A percentile compares a stretch with the other conserved stretches of the same genome.
Evolutionary conservation across 2,797 vertebrate species (phyloP).

Genomic region (Phataginus tetradactyla): DNA sequence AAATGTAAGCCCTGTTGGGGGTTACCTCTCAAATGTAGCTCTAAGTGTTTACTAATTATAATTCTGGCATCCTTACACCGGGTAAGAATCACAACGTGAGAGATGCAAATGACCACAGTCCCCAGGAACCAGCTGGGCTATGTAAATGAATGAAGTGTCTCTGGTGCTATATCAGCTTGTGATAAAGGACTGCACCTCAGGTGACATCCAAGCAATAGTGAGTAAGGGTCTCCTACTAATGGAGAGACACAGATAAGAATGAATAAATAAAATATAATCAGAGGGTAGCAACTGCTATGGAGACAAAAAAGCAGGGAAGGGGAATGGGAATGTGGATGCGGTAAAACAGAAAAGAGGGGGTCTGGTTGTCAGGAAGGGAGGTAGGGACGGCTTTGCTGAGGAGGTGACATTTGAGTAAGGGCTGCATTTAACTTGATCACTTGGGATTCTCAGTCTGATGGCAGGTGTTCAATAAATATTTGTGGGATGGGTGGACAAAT

Average conservation of each 20-base stretch:
- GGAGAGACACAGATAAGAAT: neutral
- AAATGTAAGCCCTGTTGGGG: conserved; percentile 59
- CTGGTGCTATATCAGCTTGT: neutral
- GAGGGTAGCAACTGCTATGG: neutral
- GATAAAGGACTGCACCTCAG: too few species aligned
- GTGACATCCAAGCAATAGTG: neutral
- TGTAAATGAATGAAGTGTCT: neutral
- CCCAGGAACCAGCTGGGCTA: neutral
- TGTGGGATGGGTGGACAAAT: neutral
- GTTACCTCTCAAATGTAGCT: conserved; percentile 11
- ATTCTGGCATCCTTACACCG: neutral
- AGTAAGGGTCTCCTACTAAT: neutral
- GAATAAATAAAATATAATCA: neutral
- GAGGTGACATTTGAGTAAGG: neutral
- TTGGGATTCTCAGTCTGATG: neutral
- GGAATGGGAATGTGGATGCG: rapidly evolving
- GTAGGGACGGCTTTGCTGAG: neutral
- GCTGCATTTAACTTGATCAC: neutral
- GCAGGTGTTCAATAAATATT: neutral
- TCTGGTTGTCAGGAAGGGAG: neutral
- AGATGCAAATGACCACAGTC: neutral
- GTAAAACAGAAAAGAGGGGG: neutral
- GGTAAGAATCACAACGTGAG: too few species aligned
- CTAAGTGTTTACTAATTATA: neutral
- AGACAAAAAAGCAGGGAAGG: neutral